Percentiles rank a stretch among this genome's conserved stretches.
Conservation (phyloP, 2,113 vertebrate genomes). For the Enhydra lutris region DNA sequence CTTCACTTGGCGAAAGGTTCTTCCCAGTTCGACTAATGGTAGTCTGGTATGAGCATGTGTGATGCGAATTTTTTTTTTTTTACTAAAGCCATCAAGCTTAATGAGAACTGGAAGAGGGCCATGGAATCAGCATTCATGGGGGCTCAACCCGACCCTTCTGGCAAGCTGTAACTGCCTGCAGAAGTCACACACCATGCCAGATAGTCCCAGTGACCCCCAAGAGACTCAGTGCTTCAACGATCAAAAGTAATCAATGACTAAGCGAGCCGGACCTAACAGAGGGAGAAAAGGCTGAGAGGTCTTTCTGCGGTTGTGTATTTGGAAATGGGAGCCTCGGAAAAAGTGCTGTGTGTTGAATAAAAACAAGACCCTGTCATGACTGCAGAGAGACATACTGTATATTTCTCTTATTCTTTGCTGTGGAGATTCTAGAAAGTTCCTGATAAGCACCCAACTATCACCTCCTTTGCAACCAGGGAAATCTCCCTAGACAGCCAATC, state of each 20-base stretch:
- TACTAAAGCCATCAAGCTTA: slow-evolving; percentile 33
- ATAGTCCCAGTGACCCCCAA: not conserved
- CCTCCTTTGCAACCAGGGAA: not conserved
- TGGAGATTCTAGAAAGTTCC: not conserved
- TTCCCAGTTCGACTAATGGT: slow-evolving; percentile 59
- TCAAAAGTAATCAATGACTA: not conserved
- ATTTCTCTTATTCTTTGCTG: not conserved
- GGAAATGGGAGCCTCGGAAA: not conserved
- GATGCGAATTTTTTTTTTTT: slow-evolving; percentile 53
- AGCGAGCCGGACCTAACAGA: not conserved
- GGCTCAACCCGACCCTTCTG: slow-evolving; percentile 21
- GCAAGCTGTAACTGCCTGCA: slow-evolving; percentile 1
- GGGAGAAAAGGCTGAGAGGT: not conserved
- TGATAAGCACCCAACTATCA: not conserved
- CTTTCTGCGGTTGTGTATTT: not conserved
- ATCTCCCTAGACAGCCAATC: not conserved
- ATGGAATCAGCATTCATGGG: slow-evolving; percentile 55
- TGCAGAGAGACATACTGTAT: not conserved
- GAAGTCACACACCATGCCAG: slow-evolving; percentile 25
- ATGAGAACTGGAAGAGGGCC: slow-evolving; percentile 58
- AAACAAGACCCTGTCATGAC: not conserved
- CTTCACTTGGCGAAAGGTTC: slow-evolving; percentile 72
- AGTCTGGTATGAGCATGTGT: slow-evolving; percentile 32
- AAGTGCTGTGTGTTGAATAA: not conserved
- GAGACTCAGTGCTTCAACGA: not conserved